phyloP scores from a whole-genome alignment of 2,797 vertebrate genomes.

The Syngnathus acus region DNA sequence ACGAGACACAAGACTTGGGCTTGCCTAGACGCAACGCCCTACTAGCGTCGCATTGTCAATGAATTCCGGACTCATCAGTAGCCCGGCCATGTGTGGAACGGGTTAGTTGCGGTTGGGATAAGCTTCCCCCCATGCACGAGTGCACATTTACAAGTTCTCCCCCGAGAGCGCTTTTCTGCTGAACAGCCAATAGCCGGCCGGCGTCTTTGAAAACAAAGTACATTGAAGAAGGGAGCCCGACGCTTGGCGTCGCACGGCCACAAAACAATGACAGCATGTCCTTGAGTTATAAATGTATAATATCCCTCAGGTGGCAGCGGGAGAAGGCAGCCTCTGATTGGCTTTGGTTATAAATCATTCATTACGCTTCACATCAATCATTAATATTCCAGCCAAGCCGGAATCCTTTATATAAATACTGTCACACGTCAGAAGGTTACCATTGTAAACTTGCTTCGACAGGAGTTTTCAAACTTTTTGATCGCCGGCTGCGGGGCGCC shows the following conservation, averaged over 20 bases:
- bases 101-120: background rate
- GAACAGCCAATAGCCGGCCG: slow-evolving; percentile 52
- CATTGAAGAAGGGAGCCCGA: slow-evolving; percentile 48
- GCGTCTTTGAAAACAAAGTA: slow-evolving; percentile 58
- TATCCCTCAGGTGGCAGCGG: slow-evolving; percentile 66
- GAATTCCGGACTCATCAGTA: too few relatives aligned
- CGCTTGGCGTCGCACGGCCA: slow-evolving; percentile 47
- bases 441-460: slow-evolving; percentile 65
- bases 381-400: slow-evolving; percentile 73
- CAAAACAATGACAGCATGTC: slow-evolving; percentile 75
- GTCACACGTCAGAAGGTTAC: slow-evolving; percentile 71
- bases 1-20: too few relatives aligned
- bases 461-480: slow-evolving; percentile 72
- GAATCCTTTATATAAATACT: slow-evolving; percentile 79
- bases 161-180: slow-evolving; percentile 42
- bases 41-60: too few relatives aligned
- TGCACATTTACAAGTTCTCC: slow-evolving; percentile 35
- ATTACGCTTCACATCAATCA: slow-evolving; percentile 75
- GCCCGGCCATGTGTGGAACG: too few relatives aligned
- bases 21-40: too few relatives aligned
- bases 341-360: slow-evolving; percentile 79
- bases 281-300: slow-evolving; percentile 81
- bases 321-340: slow-evolving; percentile 74
- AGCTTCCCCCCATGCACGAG: slow-evolving; percentile 6
- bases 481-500: slow-evolving; percentile 50